Conservation (phyloP, 2,888 invertebrate genomes). For the Lysandra coridon region DNA sequence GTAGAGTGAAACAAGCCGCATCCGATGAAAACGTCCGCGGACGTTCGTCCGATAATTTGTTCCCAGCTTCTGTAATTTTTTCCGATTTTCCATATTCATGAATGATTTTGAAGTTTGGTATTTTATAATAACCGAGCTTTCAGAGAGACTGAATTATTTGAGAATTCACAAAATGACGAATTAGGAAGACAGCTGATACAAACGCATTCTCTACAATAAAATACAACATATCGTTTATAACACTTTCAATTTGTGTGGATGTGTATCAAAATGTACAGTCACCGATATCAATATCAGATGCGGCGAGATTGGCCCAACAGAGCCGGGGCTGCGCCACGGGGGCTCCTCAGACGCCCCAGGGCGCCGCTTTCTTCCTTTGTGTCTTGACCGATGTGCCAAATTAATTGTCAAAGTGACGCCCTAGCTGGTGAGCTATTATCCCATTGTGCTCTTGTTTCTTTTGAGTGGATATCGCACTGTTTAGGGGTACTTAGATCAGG, state of each 20-base stretch:
- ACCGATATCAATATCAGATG: conserved; percentile 16
- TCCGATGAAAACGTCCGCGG: no score
- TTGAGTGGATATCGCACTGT: background rate
- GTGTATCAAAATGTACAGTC: conserved; percentile 26
- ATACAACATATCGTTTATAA: background rate
- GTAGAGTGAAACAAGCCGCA: no score
- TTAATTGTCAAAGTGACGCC: conserved; percentile 43
- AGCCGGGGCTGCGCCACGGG: conserved; percentile 42
- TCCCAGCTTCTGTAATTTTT: no score
- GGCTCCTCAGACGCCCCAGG: conserved; percentile 50
- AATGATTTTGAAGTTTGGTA: no score
- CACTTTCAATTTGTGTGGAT: background rate
- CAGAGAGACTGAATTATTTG: no score
- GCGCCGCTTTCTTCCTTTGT: conserved; percentile 45
- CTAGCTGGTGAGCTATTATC: conserved; percentile 11
- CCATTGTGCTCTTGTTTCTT: conserved; percentile 18
- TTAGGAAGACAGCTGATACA: background rate
- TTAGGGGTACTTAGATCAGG: background rate
- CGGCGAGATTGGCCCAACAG: conserved; percentile 25
- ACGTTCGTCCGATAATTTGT: no score
- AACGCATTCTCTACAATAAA: background rate
- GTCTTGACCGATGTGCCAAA: conserved; percentile 43
- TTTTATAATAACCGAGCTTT: no score
- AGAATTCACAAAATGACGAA: no score
- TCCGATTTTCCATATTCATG: no score